Percentiles rank a stretch among this genome's conserved stretches.
Evolutionary conservation across 2,113 vertebrate species (phyloP).

Genomic region (Phoenicopterus ruber): DNA sequence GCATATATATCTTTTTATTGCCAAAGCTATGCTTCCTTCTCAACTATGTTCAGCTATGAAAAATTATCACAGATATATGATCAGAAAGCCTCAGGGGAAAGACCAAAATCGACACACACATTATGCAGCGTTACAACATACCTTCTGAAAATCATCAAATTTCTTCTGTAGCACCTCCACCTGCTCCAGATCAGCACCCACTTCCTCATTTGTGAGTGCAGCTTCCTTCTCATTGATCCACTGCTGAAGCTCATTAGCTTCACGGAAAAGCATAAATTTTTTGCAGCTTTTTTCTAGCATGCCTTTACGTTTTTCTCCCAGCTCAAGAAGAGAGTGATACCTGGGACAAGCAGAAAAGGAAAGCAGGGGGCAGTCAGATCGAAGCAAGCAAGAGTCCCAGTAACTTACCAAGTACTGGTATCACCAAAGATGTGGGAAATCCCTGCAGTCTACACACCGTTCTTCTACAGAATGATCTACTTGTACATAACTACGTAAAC

Average conservation of each 20-base stretch:
- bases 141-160: slow-evolving; percentile 99
- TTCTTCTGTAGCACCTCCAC: slow-evolving; percentile 99
- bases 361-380: background rate
- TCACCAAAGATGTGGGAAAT: background rate
- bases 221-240: slow-evolving; percentile 98
- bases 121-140: background rate
- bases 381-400: background rate
- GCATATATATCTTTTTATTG: background rate
- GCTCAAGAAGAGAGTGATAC: slow-evolving; percentile 88
- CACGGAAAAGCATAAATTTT: slow-evolving; percentile 98
- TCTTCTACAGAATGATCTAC: background rate
- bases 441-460: background rate
- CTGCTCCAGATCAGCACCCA: slow-evolving; percentile 96
- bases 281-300: slow-evolving; percentile 99
- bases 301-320: slow-evolving; percentile 94
- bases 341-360: slow-evolving; percentile 59
- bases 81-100: background rate
- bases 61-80: background rate
- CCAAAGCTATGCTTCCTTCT: background rate
- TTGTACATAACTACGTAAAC: background rate
- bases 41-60: background rate
- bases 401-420: background rate
- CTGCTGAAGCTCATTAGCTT: slow-evolving; percentile 94
- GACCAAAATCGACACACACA: background rate
- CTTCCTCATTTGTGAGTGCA: slow-evolving; percentile 88